Evolutionary conservation across 2,888 invertebrate species (phyloP), one percentile per base, ranked within the genome.

Genomic region (Hoplodrina blanda): DNA sequence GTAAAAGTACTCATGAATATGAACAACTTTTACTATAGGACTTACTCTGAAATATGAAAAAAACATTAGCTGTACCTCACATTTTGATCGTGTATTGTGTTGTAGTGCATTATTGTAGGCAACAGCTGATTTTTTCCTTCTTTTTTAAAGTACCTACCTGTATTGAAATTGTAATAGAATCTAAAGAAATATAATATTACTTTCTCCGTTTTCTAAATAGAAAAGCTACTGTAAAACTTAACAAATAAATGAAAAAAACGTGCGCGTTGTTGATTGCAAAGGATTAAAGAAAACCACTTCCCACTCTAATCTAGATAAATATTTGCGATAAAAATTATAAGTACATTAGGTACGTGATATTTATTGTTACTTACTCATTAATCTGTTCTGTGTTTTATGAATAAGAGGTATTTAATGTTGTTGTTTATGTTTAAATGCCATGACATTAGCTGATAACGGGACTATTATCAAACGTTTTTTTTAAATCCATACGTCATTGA

Each of bases 231-330:
- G 5, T 37, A 37, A 8, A 37, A 33, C 6, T 30, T 3, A 33
- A 33, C 13, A 46, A 72, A 25, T 20, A 53, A 61, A 72, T 37
- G 11, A 71, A 44, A 50, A n/a, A 2, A 44, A 50, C 66, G 25
- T 50, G 55, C 5, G n/a, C 25, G 0, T 17, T 13, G 25, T 17
- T 13, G 41, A 64, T 75, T 56, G 33, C 44, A 25, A 1, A 17
- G 75, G 75, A 71, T 75, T 75, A 71, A 20, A 44, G 41, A 33
- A 56, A 56, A 50, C 11, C 44, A 75, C 20, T 65, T 74, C 17
- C 33, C 13, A 33, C 13, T 11, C 17, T 74, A 25, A 71, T 71
- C 44, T 75, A 56, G 50, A 65, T 65, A 10, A 17, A 17, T 55
- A 55, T 50, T 44, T 33, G 0, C 30, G 64, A 71, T 71, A 55